These are phyloP conservation scores for Hyperopisus bebe DNA, from an alignment of 2,113 vertebrate species.

Conservation along the genomic window DNA sequence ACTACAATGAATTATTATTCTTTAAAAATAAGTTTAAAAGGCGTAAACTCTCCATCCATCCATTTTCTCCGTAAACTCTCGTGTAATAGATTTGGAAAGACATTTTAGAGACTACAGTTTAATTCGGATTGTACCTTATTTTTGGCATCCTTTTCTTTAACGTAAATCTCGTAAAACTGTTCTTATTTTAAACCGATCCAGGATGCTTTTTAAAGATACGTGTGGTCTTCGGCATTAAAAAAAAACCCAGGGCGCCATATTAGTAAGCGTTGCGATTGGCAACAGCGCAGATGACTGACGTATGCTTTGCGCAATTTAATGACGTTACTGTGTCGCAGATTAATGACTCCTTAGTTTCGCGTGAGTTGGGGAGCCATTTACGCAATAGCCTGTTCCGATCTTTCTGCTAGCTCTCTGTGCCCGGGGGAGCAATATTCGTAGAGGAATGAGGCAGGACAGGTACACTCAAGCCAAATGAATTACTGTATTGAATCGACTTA, in stretches of 20 bases:
- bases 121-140: conserved; percentile 38
- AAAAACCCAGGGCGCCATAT: background rate
- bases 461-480: no score
- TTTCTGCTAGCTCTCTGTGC: background rate
- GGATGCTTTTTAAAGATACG: background rate
- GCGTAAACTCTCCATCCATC: background rate
- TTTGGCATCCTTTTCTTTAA: conserved; percentile 49
- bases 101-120: accelerated
- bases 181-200: background rate
- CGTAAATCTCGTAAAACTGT: background rate
- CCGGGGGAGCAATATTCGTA: background rate
- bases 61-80: background rate
- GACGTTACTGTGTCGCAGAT: background rate
- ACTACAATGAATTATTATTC: conserved; percentile 33
- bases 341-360: background rate
- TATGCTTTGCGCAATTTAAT: background rate
- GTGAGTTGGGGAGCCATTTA: background rate
- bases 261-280: conserved; percentile 47
- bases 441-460: background rate
- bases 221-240: background rate
- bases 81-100: background rate
- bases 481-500: no score
- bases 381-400: background rate
- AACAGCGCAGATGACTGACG: conserved; percentile 52
- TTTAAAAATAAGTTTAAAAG: background rate